Conservation (phyloP, 2,113 vertebrate genomes). For the Theristicus caerulescens region DNA sequence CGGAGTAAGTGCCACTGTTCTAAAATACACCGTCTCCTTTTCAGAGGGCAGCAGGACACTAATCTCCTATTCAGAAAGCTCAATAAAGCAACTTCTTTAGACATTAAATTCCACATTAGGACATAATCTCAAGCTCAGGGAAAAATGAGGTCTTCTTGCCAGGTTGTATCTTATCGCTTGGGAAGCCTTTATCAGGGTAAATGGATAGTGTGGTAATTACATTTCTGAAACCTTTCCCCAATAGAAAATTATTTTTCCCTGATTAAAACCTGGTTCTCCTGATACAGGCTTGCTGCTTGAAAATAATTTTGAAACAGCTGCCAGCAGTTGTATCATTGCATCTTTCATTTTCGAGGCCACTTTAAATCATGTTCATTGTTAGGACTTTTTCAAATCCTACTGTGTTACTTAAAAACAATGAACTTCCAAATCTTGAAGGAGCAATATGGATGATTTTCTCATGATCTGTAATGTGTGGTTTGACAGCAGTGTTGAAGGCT, state of each 20-base stretch:
- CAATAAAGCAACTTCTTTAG: neutral
- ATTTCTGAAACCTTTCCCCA: constrained; percentile 38
- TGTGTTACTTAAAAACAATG: neutral
- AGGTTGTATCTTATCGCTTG: neutral
- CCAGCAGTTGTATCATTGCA: constrained; percentile 9
- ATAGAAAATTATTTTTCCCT: constrained; percentile 38
- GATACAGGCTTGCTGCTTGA: constrained; percentile 13
- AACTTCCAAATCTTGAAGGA: neutral
- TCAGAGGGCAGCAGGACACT: neutral
- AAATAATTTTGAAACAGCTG: constrained; percentile 38
- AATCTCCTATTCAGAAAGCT: neutral
- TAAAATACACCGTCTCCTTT: neutral
- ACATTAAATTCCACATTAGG: neutral
- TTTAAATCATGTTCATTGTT: constrained; percentile 7
- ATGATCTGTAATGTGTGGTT: neutral
- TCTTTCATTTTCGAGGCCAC: constrained; percentile 1
- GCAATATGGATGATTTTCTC: neutral
- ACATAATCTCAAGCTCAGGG: neutral
- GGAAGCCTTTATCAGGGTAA: constrained; percentile 22
- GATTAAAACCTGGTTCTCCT: constrained; percentile 24
- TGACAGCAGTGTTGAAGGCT: neutral
- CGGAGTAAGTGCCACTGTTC: fast-evolving
- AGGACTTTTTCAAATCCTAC: neutral
- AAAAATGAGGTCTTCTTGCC: neutral
- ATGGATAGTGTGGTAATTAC: constrained; percentile 24